Evolutionary conservation across 2,113 vertebrate genomes (phyloP).

Genomic region (Percina caprodes): DNA sequence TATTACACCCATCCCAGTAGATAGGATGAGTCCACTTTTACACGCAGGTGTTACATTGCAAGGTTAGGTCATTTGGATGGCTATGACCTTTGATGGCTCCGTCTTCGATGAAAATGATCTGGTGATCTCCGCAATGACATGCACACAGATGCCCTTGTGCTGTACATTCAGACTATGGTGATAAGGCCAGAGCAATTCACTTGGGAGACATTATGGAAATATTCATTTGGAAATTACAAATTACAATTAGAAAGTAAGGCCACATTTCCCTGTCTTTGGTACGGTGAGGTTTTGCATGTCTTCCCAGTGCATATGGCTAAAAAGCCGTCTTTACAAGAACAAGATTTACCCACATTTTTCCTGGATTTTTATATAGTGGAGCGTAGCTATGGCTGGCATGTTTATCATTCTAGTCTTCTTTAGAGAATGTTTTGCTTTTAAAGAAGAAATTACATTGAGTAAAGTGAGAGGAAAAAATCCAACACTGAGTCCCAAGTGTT

Average conservation of each 20-base stretch:
- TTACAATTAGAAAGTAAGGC: conserved; percentile 73
- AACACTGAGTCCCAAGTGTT: conserved; percentile 75
- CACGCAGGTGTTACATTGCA: conserved; percentile 84
- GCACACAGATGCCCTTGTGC: conserved; percentile 76
- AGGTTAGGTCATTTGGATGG: conserved; percentile 83
- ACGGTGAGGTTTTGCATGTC: conserved; percentile 30
- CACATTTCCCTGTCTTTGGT: conserved; percentile 50
- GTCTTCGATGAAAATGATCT: conserved; percentile 82
- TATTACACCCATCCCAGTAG: conserved; percentile 82
- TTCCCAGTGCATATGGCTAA: conserved; percentile 32
- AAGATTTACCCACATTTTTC: conserved; percentile 27
- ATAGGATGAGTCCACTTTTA: conserved; percentile 85
- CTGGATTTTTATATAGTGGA: not conserved
- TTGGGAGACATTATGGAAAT: conserved; percentile 77
- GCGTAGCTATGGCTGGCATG: conserved; percentile 20
- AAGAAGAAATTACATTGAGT: conserved; percentile 79
- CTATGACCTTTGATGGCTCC: conserved; percentile 82
- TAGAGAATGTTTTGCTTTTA: conserved; percentile 71
- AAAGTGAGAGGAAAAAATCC: conserved; percentile 77
- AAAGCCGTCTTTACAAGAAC: conserved; percentile 14
- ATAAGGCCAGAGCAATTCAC: conserved; percentile 75
- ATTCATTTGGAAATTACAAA: conserved; percentile 75
- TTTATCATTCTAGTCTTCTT: conserved; percentile 61
- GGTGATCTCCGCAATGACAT: conserved; percentile 76
- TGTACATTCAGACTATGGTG: conserved; percentile 64